Evolutionary conservation across 1,140 invertebrate genomes (phyloP).

Genomic region (Lucilia sericata): DNA sequence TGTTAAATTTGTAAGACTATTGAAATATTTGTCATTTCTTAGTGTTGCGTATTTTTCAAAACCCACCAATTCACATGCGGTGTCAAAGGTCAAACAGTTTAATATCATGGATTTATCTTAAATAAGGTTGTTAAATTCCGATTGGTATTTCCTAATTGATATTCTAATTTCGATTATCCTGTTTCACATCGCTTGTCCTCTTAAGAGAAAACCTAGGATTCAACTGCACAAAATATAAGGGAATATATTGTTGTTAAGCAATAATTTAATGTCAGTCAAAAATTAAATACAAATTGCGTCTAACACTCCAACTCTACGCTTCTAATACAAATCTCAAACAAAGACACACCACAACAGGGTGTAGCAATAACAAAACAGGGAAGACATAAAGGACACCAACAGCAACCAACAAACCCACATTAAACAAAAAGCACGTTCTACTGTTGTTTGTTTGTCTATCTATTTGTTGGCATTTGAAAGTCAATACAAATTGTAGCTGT

Average conservation of each 20-base stretch:
- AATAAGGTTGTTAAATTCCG: no score
- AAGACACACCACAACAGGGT: not conserved
- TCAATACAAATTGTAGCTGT: not conserved
- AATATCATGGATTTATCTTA: no score
- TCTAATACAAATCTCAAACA: not conserved
- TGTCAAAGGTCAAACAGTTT: no score
- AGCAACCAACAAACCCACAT: not conserved
- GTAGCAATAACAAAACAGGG: not conserved
- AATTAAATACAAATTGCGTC: not conserved
- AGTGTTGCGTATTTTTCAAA: no score
- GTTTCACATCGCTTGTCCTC: no score
- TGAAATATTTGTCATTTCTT: no score
- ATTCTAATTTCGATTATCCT: no score
- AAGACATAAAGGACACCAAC: not conserved
- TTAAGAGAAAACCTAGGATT: no score
- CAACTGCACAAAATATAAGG: no score
- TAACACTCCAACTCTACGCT: not conserved
- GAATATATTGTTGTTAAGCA: not conserved
- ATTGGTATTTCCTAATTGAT: no score
- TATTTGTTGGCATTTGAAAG: not conserved
- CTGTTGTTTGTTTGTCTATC: not conserved
- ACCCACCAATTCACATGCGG: no score
- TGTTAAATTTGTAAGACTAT: no score
- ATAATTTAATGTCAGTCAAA: slow-evolving; percentile 17
- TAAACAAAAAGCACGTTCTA: not conserved